These are phyloP conservation scores for Luidia sarsii DNA, from an alignment of 53 echinoderm and acorn worm genomes.

Conservation along the genomic window DNA sequence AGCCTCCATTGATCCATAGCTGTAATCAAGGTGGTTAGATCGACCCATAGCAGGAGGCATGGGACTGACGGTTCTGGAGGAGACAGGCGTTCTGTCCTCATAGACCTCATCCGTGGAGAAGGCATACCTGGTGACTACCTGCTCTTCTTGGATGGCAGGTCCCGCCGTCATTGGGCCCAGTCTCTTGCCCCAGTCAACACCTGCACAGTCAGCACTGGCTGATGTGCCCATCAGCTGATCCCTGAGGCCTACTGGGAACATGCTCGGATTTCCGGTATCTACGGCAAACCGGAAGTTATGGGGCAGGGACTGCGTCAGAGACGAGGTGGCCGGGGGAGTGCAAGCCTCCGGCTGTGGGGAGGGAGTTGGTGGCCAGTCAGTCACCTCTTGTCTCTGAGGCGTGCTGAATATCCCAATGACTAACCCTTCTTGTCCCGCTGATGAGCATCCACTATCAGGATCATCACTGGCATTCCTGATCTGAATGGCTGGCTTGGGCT, in stretches of 20 bases:
- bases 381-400: constrained; percentile 17
- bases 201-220: constrained; percentile 47
- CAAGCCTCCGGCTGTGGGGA: constrained; percentile 22
- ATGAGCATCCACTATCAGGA: background rate
- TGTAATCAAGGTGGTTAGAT: background rate
- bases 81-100: constrained; percentile 25
- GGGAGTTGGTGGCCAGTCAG: constrained; percentile 40
- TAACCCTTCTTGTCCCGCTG: constrained; percentile 21
- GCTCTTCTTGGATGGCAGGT: background rate
- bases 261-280: background rate
- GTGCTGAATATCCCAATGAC: constrained; percentile 47
- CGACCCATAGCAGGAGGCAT: constrained; percentile 23
- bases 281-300: constrained; percentile 43
- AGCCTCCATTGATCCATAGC: background rate
- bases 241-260: background rate
- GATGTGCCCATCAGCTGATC: constrained; percentile 16
- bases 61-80: constrained; percentile 41
- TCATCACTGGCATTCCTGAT: constrained; percentile 48
- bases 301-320: constrained; percentile 64
- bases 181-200: constrained; percentile 37
- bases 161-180: background rate
- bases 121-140: constrained; percentile 55
- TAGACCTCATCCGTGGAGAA: constrained; percentile 55
- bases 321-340: constrained; percentile 10
- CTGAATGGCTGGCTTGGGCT: constrained; percentile 17